A percentile compares a stretch with the other conserved stretches of the same genome.
phyloP scores from a whole-genome alignment of 1,140 invertebrate species.

The Aradophagus sp. region DNA sequence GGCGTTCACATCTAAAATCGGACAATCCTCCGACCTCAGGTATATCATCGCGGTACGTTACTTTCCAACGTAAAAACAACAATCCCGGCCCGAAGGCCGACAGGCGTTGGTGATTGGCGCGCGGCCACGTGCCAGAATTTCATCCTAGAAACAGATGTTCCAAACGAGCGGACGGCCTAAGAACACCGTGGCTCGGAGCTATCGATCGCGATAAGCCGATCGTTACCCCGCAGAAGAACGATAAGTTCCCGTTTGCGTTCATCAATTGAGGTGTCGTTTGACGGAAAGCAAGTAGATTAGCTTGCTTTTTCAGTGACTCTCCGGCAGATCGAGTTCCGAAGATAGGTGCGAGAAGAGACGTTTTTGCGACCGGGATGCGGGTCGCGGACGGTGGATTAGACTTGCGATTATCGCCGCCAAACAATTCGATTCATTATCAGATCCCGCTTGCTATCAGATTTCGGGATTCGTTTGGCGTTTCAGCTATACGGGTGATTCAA shows the following conservation, averaged over 20 bases:
- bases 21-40: too few species aligned
- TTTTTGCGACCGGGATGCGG: too few species aligned
- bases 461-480: too few species aligned
- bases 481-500: too few species aligned
- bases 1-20: too few species aligned
- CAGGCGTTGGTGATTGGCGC: conserved; percentile 60
- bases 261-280: conserved; percentile 5
- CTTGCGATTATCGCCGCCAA: too few species aligned
- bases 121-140: conserved; percentile 66
- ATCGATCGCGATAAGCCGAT: conserved; percentile 72
- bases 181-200: conserved; percentile 59
- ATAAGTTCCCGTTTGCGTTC: conserved; percentile 44
- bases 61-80: conserved; percentile 31
- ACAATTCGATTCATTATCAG: too few species aligned
- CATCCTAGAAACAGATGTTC: conserved; percentile 71
- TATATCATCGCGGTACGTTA: conserved; percentile 33
- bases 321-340: conserved; percentile 2
- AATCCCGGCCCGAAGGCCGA: conserved; percentile 20
- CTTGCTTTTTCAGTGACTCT: too few species aligned
- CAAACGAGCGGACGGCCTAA: conserved; percentile 62
- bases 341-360: too few species aligned
- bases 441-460: too few species aligned
- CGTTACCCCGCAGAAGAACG: conserved; percentile 28
- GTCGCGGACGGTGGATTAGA: too few species aligned
- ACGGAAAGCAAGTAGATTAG: too few species aligned